Evolutionary conservation across 1,140 invertebrate species (phyloP), one percentile per base, ranked within the genome.

Genomic region (Elysia chlorotica): DNA sequence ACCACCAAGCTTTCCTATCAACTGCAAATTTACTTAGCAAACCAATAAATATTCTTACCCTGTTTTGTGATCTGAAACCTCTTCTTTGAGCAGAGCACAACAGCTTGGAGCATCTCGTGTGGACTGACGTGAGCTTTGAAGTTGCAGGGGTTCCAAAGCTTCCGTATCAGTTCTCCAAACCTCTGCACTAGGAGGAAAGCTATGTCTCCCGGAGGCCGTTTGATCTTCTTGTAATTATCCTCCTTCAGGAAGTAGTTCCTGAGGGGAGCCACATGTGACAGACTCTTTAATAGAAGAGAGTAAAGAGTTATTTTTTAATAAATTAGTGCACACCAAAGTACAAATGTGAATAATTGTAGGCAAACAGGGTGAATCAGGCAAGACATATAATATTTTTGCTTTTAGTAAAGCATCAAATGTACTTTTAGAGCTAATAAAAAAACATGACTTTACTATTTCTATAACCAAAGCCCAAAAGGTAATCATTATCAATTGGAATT

Each of bases 71-170:
- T 98, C 85, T 99, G 97, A 86, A 99, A 99, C 79, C 92, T 92
- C 84, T 99, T 99, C 86, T 96, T 95, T 81, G 96, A 98, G 93
- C 96, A 99, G 6, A 99, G 88, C 0, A 99, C 98, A 36, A 99
- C 97, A 37, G 98, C 96, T 88, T 99, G 98, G 19, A 99, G 88
- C 98, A 99, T 99, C 90, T 99, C 98, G 88, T 99, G 98, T 0
- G 98, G 98, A 65, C 96, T 99, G 1, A 99, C 98, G 85, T 99
- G 98, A 3, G 97, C 95, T 89, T 99, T 99, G 84, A 99, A 99
- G 85, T 99, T 99, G 71, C 96, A 89, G 0, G 97, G 97, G 88
- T 99, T 99, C 98, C 98, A 99, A 76, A 99, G 89, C 88, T 99
- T 99, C 3, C 98, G 88, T 87, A 99, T 92, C 6, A 99, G 89